phyloP scores from a whole-genome alignment of 2,113 vertebrate species.

The Psilopogon haemacephalus region DNA sequence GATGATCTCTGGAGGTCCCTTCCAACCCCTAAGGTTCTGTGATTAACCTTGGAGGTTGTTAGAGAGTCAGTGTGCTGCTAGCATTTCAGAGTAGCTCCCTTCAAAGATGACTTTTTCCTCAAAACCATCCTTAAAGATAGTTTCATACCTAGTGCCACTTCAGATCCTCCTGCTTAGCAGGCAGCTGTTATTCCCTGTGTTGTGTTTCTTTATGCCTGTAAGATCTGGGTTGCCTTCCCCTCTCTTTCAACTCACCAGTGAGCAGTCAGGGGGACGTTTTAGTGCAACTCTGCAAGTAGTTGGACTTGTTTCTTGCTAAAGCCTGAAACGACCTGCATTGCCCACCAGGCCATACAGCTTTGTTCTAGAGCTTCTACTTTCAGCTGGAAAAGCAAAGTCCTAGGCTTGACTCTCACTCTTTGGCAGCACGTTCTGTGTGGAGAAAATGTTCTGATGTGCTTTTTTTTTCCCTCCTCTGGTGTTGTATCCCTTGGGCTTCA shows the following conservation, averaged over 20 bases:
- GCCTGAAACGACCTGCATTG: background rate
- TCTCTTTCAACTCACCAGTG: background rate
- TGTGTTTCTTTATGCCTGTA: conserved; percentile 30
- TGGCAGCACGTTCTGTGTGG: conserved; percentile 40
- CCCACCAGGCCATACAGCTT: background rate
- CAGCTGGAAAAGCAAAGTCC: background rate
- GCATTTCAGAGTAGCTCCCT: background rate
- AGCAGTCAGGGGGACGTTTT: conserved; percentile 8
- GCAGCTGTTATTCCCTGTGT: conserved; percentile 3
- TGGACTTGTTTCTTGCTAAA: conserved; percentile 20
- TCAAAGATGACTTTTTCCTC: background rate
- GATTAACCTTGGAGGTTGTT: background rate
- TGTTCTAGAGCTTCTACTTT: conserved; percentile 21
- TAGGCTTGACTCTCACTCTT: conserved; percentile 20
- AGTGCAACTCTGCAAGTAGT: background rate
- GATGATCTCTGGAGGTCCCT: too few relatives aligned
- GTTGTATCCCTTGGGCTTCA: conserved; percentile 47
- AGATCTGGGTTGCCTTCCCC: background rate
- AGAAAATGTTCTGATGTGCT: conserved; percentile 49
- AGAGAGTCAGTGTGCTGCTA: background rate
- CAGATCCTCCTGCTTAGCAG: background rate
- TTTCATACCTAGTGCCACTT: background rate
- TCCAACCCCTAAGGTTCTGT: too few relatives aligned
- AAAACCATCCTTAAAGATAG: background rate
- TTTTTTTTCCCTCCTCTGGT: conserved; percentile 30